Percentiles rank a stretch among this genome's conserved stretches.
Evolutionary conservation across 2,113 vertebrate species (phyloP).

Genomic region (human (Homo sapiens)): DNA sequence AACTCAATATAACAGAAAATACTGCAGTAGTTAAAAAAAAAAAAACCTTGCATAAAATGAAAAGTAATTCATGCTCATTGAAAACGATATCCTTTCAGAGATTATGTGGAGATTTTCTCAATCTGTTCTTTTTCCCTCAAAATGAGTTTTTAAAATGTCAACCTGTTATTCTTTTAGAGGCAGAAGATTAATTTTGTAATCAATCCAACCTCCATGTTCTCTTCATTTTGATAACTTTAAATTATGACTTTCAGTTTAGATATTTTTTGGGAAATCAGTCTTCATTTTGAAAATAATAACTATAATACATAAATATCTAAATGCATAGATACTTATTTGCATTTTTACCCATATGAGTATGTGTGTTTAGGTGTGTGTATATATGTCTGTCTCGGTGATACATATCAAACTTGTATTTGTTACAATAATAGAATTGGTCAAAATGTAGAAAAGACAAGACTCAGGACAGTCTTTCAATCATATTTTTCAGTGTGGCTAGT

Average conservation of each 20-base stretch:
- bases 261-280: not conserved
- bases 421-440: not conserved
- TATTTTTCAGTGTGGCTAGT: not conserved
- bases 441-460: not conserved
- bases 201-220: constrained; percentile 71
- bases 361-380: not conserved
- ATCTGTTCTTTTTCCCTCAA: constrained; percentile 72
- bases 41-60: constrained; percentile 75
- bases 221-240: constrained; percentile 73
- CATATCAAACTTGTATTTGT: not conserved
- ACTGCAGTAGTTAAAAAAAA: constrained; percentile 65
- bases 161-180: constrained; percentile 78
- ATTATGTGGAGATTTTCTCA: constrained; percentile 78
- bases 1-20: constrained; percentile 78
- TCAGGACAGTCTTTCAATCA: not conserved
- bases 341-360: not conserved
- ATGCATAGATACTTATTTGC: not conserved
- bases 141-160: constrained; percentile 81
- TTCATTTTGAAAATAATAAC: constrained; percentile 21
- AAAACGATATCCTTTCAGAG: constrained; percentile 76
- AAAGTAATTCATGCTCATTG: constrained; percentile 74
- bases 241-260: constrained; percentile 42
- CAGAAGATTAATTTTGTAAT: constrained; percentile 80
- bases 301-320: not conserved
- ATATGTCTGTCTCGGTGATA: not conserved